Evolutionary conservation across 2,888 invertebrate species (phyloP), one percentile per base, ranked within the genome.

Genomic region (Phortica okadai): DNA sequence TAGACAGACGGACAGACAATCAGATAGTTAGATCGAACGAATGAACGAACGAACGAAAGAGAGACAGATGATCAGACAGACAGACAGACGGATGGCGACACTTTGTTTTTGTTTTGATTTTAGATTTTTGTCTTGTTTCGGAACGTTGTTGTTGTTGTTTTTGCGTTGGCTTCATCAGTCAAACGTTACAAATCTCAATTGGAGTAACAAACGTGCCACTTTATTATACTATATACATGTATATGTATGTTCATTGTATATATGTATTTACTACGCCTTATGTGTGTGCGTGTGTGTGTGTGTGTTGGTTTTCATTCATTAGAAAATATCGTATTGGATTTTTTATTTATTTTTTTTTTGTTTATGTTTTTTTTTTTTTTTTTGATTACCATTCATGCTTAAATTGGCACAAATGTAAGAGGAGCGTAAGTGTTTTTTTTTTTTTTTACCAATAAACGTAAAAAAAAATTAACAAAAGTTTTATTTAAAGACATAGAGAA

Each of bases 21-120:
- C 50, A 86, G 84, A 84, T 85, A 88, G 86, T 88, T 85, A 86
- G 86, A 85, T 85, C 85, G 84, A 2, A 88, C 87, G 87, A 85
- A 84, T 88, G 82, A 83, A 77, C 77, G 59, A 74, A 76, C 70
- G 14, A 66, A 33, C 14, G 76, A 54, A 21, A 33, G 6, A 14
- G 21, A 21, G 62, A 21, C 33, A 4, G 42, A 62, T 2, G 14
- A n/a, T n/a, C 73, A 11, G 16, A 73, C 50, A 70, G 64, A 74
- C 72, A 70, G 74, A 58, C 72, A 11, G 66, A n/a, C 50, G 62
- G 64, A 64, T 33, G 64, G 67, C 67, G 44, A 44, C 21, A 45
- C 11, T 42, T 67, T 58, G 14, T 11, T 58, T 67, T 33, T 21
- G 8, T 64, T 33, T 58, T 7, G n/a, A 14, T 16, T 16, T 58